Conservation (phyloP, 1,140 invertebrate genomes). For the Macrobrachium rosenbergii region DNA sequence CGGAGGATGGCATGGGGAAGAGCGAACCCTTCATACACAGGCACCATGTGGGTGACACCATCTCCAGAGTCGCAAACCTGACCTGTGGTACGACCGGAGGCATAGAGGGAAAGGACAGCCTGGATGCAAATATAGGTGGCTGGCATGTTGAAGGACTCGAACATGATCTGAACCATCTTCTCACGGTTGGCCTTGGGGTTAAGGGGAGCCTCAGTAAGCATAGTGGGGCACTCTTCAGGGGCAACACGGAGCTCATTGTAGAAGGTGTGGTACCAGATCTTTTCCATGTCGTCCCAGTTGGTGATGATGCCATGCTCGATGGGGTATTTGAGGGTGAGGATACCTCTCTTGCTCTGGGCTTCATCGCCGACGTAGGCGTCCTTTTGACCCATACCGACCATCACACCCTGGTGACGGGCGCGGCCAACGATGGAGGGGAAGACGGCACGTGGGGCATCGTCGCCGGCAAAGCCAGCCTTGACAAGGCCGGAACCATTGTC, state of each 20-base stretch:
- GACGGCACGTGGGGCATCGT: conserved; percentile 78
- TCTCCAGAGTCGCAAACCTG: conserved; percentile 17
- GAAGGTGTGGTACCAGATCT: conserved; percentile 96
- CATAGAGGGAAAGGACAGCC: neutral
- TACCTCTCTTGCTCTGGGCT: conserved; percentile 91
- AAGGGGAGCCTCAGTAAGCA: conserved; percentile 91
- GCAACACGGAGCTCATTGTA: conserved; percentile 95
- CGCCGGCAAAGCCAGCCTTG: conserved; percentile 78
- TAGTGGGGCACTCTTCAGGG: conserved; percentile 92
- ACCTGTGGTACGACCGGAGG: conserved; percentile 1
- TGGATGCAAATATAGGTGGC: neutral
- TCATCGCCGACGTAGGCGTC: conserved; percentile 92
- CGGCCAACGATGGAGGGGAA: conserved; percentile 78
- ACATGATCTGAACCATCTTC: conserved; percentile 80
- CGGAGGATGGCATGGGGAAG: conserved; percentile 48
- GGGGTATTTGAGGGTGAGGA: conserved; percentile 92
- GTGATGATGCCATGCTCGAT: conserved; percentile 96
- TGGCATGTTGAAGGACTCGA: conserved; percentile 72
- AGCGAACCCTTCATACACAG: conserved; percentile 15
- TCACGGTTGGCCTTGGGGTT: conserved; percentile 90
- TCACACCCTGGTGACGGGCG: conserved; percentile 77
- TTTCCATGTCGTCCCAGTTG: conserved; percentile 98
- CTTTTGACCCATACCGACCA: conserved; percentile 97
- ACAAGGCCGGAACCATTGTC: conserved; percentile 79
- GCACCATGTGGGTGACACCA: neutral